Conservation (phyloP, 2,797 vertebrate genomes). For the Helarctos malayanus region DNA sequence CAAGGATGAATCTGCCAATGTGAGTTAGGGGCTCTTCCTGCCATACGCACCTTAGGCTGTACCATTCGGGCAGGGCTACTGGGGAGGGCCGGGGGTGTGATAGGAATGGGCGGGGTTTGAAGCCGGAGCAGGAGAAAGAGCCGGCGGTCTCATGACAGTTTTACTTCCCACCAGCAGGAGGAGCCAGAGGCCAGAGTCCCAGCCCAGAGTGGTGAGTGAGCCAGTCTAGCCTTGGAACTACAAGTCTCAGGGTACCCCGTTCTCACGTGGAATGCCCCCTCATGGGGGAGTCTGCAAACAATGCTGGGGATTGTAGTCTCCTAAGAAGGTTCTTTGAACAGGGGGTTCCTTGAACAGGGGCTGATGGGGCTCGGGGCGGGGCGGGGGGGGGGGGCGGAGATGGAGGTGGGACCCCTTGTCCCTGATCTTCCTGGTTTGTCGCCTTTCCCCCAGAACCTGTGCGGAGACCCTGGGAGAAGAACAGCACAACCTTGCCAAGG, state of each 20-base stretch:
- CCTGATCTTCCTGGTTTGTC: background rate
- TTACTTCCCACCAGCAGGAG: slow-evolving; percentile 88
- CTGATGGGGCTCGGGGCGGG: background rate
- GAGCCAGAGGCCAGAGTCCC: slow-evolving; percentile 91
- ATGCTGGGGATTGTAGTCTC: slow-evolving; percentile 9
- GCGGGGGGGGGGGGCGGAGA: background rate
- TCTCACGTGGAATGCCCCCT: background rate
- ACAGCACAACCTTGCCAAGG: slow-evolving; percentile 91
- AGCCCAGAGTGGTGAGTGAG: slow-evolving; percentile 80
- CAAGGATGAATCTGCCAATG: slow-evolving; percentile 83
- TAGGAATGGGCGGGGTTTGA: background rate
- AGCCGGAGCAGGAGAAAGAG: background rate
- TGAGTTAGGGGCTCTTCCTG: slow-evolving; percentile 76
- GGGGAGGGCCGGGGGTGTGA: background rate
- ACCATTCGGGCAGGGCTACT: background rate
- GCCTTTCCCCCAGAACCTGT: slow-evolving; percentile 86
- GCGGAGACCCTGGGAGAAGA: slow-evolving; percentile 92
- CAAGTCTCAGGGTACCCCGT: slow-evolving; percentile 28
- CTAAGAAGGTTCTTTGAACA: background rate
- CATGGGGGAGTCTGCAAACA: background rate
- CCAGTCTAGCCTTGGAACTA: background rate
- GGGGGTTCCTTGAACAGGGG: background rate
- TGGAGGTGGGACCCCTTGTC: background rate
- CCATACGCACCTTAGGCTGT: background rate
- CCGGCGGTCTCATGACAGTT: slow-evolving; percentile 39